Conservation (phyloP, 2,888 invertebrate genomes). For the Scaptomyza polygonia region DNA sequence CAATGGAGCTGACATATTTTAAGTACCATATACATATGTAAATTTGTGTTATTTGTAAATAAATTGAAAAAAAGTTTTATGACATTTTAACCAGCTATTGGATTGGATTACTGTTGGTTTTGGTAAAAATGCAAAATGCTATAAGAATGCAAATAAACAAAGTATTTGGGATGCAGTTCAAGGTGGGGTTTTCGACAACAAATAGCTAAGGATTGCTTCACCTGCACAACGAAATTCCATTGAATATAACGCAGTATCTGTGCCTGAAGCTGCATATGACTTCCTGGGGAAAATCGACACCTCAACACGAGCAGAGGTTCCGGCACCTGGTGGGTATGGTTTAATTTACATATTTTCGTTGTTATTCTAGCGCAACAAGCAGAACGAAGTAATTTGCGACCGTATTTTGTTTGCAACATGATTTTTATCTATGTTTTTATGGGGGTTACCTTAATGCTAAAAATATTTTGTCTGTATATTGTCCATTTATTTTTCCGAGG, state of each 20-base stretch:
- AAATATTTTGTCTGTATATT: background rate
- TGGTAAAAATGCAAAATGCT: background rate
- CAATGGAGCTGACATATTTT: constrained; percentile 3
- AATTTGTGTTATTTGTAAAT: constrained; percentile 41
- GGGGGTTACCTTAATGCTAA: background rate
- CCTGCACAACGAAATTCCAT: background rate
- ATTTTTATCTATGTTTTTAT: background rate
- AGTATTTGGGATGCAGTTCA: background rate
- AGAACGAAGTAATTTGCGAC: background rate
- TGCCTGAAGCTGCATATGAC: background rate
- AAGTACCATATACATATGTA: constrained; percentile 2
- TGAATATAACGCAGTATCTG: background rate
- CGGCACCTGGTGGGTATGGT: background rate
- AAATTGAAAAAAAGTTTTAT: constrained; percentile 36
- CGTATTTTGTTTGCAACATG: background rate
- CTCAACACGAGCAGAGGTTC: background rate
- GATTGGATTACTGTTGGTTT: background rate
- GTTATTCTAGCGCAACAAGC: background rate
- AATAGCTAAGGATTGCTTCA: background rate
- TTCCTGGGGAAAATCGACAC: background rate
- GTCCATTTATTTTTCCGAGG: background rate
- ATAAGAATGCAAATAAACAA: background rate
- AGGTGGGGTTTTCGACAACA: background rate
- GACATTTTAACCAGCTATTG: constrained; percentile 18
- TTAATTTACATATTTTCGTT: background rate